These are phyloP conservation scores for Thalassophryne amazonica DNA, from an alignment of 2,797 vertebrate genomes.

Conservation along the genomic window DNA sequence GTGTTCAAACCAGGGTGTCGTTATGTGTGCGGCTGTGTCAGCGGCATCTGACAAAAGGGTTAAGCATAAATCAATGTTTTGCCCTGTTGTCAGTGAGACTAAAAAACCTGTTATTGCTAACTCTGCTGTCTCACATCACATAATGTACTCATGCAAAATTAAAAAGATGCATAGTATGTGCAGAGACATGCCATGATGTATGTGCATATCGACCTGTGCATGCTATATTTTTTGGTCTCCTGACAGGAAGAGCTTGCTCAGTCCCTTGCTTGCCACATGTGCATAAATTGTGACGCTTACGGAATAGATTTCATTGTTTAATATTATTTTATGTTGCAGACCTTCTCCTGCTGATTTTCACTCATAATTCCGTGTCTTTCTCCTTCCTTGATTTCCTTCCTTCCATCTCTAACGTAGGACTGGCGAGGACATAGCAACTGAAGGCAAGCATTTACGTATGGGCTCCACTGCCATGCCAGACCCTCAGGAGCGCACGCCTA, in stretches of 20 bases:
- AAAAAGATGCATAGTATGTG: background rate
- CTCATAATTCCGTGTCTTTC: background rate
- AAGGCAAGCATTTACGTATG: slow-evolving; percentile 95
- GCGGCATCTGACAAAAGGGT: slow-evolving; percentile 35
- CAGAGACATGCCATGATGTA: background rate
- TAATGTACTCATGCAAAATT: background rate
- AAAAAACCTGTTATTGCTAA: slow-evolving; percentile 22
- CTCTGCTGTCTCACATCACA: slow-evolving; percentile 1
- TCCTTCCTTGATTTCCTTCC: background rate
- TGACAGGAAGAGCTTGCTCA: background rate
- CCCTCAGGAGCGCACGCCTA: slow-evolving; percentile 87
- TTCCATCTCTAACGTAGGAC: slow-evolving; percentile 84
- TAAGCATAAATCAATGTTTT: slow-evolving; percentile 71
- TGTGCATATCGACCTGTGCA: background rate
- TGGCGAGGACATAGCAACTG: slow-evolving; percentile 88
- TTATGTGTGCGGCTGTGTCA: slow-evolving; percentile 31
- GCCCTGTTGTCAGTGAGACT: slow-evolving; percentile 42
- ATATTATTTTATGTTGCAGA: background rate
- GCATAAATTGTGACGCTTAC: too few relatives aligned
- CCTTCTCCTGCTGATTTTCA: background rate
- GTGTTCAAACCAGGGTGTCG: slow-evolving; percentile 36
- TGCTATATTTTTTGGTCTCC: background rate
- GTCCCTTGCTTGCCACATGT: too few relatives aligned
- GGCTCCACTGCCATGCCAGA: slow-evolving; percentile 96
- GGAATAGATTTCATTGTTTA: too few relatives aligned